These are phyloP conservation scores for Aphelenchoides avenae DNA, from an alignment of 1,140 invertebrate species.

Conservation along the genomic window DNA sequence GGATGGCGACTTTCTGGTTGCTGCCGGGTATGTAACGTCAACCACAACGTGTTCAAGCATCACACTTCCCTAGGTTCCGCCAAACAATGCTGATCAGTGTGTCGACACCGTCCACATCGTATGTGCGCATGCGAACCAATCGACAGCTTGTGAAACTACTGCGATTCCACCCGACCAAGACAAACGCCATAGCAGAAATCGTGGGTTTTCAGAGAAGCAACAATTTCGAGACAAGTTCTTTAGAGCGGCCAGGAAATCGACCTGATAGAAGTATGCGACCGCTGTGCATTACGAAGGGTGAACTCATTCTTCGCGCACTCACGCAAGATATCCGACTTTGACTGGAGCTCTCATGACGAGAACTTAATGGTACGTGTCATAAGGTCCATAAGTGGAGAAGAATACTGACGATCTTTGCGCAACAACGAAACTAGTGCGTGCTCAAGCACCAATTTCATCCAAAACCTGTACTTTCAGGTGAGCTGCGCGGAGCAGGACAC, in stretches of 20 bases:
- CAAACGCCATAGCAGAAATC: conserved; percentile 21
- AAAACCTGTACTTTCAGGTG: conserved; percentile 5
- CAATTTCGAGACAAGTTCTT: neutral
- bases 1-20: conserved; percentile 21
- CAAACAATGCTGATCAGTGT: conserved; percentile 8
- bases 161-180: conserved; percentile 21
- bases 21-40: conserved; percentile 22
- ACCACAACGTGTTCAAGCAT: no score
- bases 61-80: neutral
- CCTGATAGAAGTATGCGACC: conserved; percentile 12
- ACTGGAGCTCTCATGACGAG: conserved; percentile 26
- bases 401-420: neutral
- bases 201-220: neutral
- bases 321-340: conserved; percentile 24
- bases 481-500: conserved; percentile 23
- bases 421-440: neutral
- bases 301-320: conserved; percentile 21
- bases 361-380: conserved; percentile 18
- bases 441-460: neutral
- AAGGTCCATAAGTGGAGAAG: no score
- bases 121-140: conserved; percentile 15
- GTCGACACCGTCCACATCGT: conserved; percentile 3
- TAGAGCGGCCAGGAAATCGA: conserved; percentile 21
- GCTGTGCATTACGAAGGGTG: conserved; percentile 2
- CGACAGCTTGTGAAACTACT: conserved; percentile 28